Evolutionary conservation across 64 coral and sea anemone genomes (phyloP), one percentile per base, ranked within the genome.

Genomic region (Actinia equina): DNA sequence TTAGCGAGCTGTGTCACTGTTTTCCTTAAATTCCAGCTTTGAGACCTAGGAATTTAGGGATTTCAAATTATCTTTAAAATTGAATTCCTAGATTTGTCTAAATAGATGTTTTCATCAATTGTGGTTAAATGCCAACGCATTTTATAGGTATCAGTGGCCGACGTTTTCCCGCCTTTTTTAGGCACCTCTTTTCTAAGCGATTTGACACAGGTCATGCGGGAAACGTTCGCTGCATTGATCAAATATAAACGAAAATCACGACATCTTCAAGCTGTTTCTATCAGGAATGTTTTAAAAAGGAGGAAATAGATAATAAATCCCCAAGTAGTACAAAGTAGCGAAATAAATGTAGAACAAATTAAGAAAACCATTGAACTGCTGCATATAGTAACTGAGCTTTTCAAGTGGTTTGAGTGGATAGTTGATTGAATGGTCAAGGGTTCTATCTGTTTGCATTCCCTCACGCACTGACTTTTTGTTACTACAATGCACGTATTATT

Each of bases 81-180:
- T 7, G 55, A 57, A 7, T 57, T 57, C 13, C 55, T 57, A 12
- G 19, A 0, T 65, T 37, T 23, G 62, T n/a, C 62, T 65, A 65
- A 65, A n/a, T 60, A 57, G 55, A 57, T 12, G 6, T 14, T 57
- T 57, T 14, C 15, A 0, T 6, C 55, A 57, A 14, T 57, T 57
- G 15, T 57, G 11, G 55, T 57, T 2, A 57, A 57, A 57, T 57
- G 11, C 2, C 55, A 7, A 14, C 6, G 13, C 6, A 23, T 6
- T 23, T 65, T 4, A 65, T 37, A 37, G 5, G 17, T 65, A n/a
- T 65, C 22, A 19, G 4, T 65, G 3, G 8, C 20, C 0, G 62
- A 44, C 42, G 2, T 7, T 81, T 81, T 81, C 78, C 78, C 78
- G 78, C 78, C 78, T 81, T 81, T 81, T 81, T 81, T 81, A 44